Conservation (phyloP, 2,888 invertebrate species). For the Ischnura elegans region DNA sequence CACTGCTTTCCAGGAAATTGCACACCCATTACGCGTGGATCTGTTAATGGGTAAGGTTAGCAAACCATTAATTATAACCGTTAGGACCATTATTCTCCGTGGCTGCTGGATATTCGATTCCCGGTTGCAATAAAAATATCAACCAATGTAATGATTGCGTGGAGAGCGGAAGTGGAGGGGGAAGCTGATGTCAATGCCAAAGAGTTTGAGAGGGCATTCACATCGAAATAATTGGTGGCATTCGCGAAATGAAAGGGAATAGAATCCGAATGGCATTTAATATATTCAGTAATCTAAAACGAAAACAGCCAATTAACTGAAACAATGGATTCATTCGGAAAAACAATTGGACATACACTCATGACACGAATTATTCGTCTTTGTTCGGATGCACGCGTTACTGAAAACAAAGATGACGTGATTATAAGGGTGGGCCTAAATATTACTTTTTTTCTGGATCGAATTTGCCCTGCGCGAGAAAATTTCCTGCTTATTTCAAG, state of each 20-base stretch:
- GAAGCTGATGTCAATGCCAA: neutral
- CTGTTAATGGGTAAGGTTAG: neutral
- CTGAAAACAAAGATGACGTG: no score
- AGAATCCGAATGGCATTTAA: neutral
- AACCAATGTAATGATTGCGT: no score
- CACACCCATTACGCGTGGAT: neutral
- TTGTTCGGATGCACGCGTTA: no score
- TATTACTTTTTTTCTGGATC: no score
- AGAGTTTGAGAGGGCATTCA: neutral
- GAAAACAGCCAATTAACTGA: neutral
- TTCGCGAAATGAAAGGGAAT: neutral
- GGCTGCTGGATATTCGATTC: no score
- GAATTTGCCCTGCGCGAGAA: no score
- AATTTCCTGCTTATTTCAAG: no score
- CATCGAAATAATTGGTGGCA: neutral
- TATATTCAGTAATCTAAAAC: neutral
- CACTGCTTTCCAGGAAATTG: neutral
- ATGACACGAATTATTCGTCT: no score
- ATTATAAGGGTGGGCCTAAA: no score
- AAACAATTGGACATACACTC: no score
- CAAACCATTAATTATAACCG: neutral
- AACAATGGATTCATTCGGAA: no score
- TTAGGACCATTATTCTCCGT: neutral
- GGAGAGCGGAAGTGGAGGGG: neutral
- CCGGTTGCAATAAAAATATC: neutral